phyloP scores from a whole-genome alignment of 2,797 vertebrate species.

The Mus caroli region DNA sequence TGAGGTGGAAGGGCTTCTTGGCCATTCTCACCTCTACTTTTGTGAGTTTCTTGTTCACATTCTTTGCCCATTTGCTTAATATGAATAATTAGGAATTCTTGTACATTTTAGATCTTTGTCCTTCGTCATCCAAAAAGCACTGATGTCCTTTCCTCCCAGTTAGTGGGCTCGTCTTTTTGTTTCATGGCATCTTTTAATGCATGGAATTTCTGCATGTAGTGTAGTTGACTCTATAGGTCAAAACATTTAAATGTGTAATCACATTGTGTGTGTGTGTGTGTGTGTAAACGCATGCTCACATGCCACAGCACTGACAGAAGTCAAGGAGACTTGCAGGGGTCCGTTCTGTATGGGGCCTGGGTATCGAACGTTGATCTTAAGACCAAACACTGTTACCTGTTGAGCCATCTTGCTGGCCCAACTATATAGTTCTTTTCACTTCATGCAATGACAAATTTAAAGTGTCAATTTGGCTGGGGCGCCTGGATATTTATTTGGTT shows the following conservation, averaged over 20 bases:
- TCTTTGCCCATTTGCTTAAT: constrained; percentile 41
- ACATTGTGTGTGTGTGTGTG: neutral
- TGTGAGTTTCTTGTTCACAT: constrained; percentile 14
- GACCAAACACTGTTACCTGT: neutral
- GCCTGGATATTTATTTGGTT: neutral
- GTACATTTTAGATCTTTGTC: constrained; percentile 26
- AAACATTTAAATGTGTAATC: neutral
- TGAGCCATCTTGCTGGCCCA: neutral
- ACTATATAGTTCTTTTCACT: neutral
- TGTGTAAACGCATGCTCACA: neutral
- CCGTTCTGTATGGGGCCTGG: neutral
- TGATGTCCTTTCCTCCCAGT: neutral
- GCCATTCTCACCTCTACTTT: neutral
- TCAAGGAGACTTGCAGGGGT: neutral
- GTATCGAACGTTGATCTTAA: neutral
- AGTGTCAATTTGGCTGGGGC: neutral
- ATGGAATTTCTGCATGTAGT: constrained; percentile 41
- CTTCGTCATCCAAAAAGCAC: constrained; percentile 13
- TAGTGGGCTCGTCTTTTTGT: neutral
- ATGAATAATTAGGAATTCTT: neutral
- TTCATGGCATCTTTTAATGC: neutral
- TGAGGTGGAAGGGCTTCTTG: neutral
- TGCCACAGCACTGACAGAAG: neutral
- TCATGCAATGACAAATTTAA: constrained; percentile 33
- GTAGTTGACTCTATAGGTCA: neutral